phyloP scores from a whole-genome alignment of 92 coral and sea anemone genomes.

The Epizoanthus scotinus region DNA sequence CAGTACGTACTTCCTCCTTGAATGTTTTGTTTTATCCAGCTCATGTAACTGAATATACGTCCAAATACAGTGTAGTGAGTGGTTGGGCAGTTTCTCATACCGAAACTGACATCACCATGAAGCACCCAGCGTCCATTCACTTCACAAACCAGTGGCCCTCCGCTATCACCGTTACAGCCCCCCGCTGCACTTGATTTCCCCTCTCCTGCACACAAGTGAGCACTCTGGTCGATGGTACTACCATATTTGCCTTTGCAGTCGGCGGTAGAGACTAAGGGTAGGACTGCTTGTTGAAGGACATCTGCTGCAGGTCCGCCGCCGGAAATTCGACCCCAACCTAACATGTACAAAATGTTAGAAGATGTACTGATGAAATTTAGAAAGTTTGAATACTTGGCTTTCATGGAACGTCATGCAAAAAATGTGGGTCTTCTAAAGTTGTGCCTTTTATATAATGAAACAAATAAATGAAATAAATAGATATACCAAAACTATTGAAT shows the following conservation, averaged over 20 bases:
- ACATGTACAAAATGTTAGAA: background rate
- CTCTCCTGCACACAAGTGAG: slow-evolving; percentile 32
- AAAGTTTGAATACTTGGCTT: too few relatives aligned
- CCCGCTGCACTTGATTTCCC: slow-evolving; percentile 14
- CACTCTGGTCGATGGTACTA: background rate
- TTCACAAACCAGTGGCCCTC: slow-evolving; percentile 25
- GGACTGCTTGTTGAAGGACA: slow-evolving; percentile 19
- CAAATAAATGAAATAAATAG: too few relatives aligned
- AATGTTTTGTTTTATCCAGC: slow-evolving; percentile 13
- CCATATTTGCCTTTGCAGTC: slow-evolving; percentile 30
- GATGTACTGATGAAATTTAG: too few relatives aligned
- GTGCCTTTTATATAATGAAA: too few relatives aligned
- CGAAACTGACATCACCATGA: slow-evolving; percentile 29
- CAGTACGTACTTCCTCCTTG: background rate
- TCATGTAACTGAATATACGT: slow-evolving; percentile 10
- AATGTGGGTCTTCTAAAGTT: too few relatives aligned
- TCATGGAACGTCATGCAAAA: too few relatives aligned
- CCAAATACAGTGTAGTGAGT: slow-evolving; percentile 29
- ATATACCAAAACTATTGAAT: too few relatives aligned
- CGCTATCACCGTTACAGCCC: slow-evolving; percentile 35
- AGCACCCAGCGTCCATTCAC: slow-evolving; percentile 29
- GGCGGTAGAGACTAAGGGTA: background rate
- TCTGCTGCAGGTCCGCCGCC: slow-evolving; percentile 35
- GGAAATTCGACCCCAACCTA: slow-evolving; percentile 35
- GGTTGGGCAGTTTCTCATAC: slow-evolving; percentile 18